Evolutionary conservation across 2,113 vertebrate genomes (phyloP), one percentile per base, ranked within the genome.

Genomic region (Pseudolaguvia tuberculata): DNA sequence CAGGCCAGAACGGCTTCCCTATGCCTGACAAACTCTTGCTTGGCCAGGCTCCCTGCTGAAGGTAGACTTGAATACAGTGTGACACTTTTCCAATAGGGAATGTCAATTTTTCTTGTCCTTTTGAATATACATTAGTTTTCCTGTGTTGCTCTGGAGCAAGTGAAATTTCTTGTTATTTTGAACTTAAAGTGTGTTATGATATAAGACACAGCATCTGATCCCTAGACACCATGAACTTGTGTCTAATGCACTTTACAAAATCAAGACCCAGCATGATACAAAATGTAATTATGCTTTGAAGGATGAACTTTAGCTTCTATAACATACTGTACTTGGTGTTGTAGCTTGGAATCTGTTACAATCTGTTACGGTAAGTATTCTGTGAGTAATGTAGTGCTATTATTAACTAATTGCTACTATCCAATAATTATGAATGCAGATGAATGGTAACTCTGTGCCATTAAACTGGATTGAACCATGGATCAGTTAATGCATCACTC

Each of bases 31-130:
- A 53, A 66, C 29, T 81, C 53, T 59, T 2, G 68, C 72, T 82
- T 86, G 84, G 86, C 86, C 81, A 67, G 31, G 20, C 17, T 82
- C 84, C 83, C 78, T 55, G 47, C 42, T 76, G 72, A 79, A 74
- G 82, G 82, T 73, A 18, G 79, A 85, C 87, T 85, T 84, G 85
- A 88, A 89, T 85, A 81, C 82, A 72, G 72, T 65, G 79, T 87
- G 88, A 89, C 89, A 87, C 77, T 61, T 89, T 83, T 87, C 82
- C 88, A 88, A 89, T 91, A 89, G 81, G 50, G 83, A 87, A 85
- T 73, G 79, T 87, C 86, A 88, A 86, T 89, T 88, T 88, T 87
- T 85, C 81, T 84, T 84, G 78, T 84, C 73, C 80, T 82, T 67
- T 67, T 89, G 85, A 88, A 90, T 88, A 88, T 88, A 85, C 82